Evolutionary conservation across 1,140 invertebrate genomes (phyloP), one percentile per base, ranked within the genome.

Genomic region (Penaeus vannamei): DNA sequence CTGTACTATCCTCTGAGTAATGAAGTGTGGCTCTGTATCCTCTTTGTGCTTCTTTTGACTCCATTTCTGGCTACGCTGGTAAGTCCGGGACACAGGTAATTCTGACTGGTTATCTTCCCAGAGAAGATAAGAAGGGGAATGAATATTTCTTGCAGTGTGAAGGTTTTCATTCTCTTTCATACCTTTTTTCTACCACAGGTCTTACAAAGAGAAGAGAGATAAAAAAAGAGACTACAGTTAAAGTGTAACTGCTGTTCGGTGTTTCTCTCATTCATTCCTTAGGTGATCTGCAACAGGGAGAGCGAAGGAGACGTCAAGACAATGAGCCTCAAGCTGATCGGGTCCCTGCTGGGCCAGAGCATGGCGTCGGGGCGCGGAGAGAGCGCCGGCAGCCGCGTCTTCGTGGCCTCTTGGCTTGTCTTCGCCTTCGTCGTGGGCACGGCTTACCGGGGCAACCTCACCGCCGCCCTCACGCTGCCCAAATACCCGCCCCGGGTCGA

Each of bases 341-440:
- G 83, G 42, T 64, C 62, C 0, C 42, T 84, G 60, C 26, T 84
- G 29, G 83, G 66, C 3, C 61, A 84, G 83, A 42, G 61, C 14
- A 36, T 84, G 8, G n/a, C 60, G 32, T 60, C 42, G n/a, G n/a
- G 46, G 3, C 36, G 36, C 17, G 60, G 60, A 46, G 66, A 42
- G 62, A 66, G 26, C 19, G 17, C 26, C 29, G 32, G 60, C 1
- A 69, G 60, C n/a, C 26, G 83, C 10, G 20, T 84, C 26, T 32
- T 60, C 14, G 5, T 84, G 17, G 20, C 62, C 19, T n/a, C 62
- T 1, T 84, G 83, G 83, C 32, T 84, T 10, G 26, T 84, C 62
- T 84, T 84, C 83, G 61, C 83, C 62, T 84, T 84, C 83, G n/a
- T 84, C 14, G 62, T 69, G 83, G 83, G 83, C 36, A 84, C 83